Conservation (phyloP, 2,797 vertebrate genomes). For the Poeciliopsis gracilis region DNA sequence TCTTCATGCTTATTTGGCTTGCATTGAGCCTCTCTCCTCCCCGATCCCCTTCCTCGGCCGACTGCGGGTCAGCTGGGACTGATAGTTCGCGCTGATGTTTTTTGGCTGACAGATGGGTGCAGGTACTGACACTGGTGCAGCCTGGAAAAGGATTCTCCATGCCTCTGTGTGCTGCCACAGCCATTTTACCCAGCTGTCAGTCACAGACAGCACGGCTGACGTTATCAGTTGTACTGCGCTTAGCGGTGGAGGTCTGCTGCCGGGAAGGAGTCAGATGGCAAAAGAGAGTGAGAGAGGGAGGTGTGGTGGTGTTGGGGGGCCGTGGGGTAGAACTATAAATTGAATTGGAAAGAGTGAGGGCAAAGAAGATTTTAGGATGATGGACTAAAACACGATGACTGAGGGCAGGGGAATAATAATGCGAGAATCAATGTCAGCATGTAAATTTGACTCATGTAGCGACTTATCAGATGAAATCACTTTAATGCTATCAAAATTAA, state of each 20-base stretch:
- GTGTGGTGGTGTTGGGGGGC: neutral
- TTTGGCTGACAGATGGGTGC: conserved; percentile 71
- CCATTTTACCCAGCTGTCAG: conserved; percentile 77
- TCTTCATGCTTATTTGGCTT: conserved; percentile 73
- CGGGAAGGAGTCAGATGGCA: conserved; percentile 38
- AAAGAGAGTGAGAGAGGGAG: conserved; percentile 3
- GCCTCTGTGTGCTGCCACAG: conserved; percentile 76
- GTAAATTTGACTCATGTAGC: neutral
- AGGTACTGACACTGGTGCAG: conserved; percentile 61
- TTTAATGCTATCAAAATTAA: neutral
- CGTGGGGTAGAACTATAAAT: conserved; percentile 16
- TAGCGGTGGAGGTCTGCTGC: conserved; percentile 66
- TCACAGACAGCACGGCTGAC: conserved; percentile 69
- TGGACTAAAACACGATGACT: conserved; percentile 26
- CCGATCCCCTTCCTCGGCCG: conserved; percentile 38
- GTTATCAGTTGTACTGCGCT: conserved; percentile 70
- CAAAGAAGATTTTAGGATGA: conserved; percentile 20
- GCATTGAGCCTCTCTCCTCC: conserved; percentile 35
- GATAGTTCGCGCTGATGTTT: conserved; percentile 60
- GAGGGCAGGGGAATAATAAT: conserved; percentile 11
- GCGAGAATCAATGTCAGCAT: neutral
- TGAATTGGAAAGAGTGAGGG: neutral
- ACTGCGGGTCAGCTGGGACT: conserved; percentile 74
- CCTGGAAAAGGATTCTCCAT: conserved; percentile 76
- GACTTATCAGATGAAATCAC: neutral